Evolutionary conservation across 2,113 vertebrate genomes (phyloP), one percentile per base, ranked within the genome.

Genomic region (Misgurnus mizolepis): DNA sequence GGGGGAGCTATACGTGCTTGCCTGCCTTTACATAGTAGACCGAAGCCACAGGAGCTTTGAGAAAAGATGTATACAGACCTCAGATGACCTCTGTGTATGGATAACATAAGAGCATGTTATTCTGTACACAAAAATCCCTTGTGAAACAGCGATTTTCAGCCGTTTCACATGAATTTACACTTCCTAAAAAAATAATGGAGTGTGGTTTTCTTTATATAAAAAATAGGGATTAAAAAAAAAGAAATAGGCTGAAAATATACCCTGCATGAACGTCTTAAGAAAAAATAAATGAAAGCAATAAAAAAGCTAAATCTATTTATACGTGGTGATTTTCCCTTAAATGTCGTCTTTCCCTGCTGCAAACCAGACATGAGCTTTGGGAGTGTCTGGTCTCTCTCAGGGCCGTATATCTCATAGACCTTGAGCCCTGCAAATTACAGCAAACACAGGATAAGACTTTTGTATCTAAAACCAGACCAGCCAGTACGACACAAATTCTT

Each of bases 11-110:
- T 40, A 53, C 71, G 12, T 78, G 41, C 68, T 73, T 50, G 75
- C 67, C 75, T 80, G 76, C 56, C 71, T 49, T 70, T 15, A 43
- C 41, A 34, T 34, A 34, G 27, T 34, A 76, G 12, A 47, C 73
- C 55, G 18, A 3, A 53, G 73, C 75, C 47, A 64, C 41, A 66
- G 0, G 34, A 66, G 76, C 43, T 43, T 76, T 7, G 47, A 55
- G 76, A 39, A 34, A 75, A 67, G 58, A 69, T 7, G 11, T 17
- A 68, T 40, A 43, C 12, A 79, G 77, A 80, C 80, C 83, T 85
- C 43, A 85, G 45, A 82, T 85, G 80, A 85, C 80, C 83, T 77
- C 66, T 34, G 40, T 5, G 17, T 56, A 79, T 18, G 66, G 67
- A 76, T 62, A 81, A 76, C 47, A 78, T 72, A 69, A 12, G 43